Base-by-base conservation (phyloP, 2,113 vertebrate species). In the Pterophyllum scalare region DNA sequence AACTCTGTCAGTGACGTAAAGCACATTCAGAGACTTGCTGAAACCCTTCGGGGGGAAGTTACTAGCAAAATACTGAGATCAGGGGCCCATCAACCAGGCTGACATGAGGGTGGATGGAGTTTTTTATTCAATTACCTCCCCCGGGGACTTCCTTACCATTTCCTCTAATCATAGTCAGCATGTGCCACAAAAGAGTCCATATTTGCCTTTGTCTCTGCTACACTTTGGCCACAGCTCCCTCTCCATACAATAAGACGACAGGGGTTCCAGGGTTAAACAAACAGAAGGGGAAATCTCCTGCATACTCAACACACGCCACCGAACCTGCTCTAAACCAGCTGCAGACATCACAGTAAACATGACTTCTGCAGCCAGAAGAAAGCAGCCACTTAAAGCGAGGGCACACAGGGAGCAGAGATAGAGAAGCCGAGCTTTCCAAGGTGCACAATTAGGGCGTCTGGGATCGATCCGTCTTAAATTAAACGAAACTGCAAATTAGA, bases 221-320 rank as follows among this genome's bases (percentile, higher is more conserved):
- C 24, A 65, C 65, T 72, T 72, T 72, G 65, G 0, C 65, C 28
- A 20, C 20, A 70, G 43, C 13, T 75, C 20, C 35, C 10, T 75
- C 64, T 43, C 62, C 35, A 43, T 56, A 60, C 33, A 7, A 78
- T 65, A 31, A 82, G 38, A 72, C 60, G 85, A 87, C 78, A 70
- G 72, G 56, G 87, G 81, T 83, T 52, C 79, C 20, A 43, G 81
- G 88, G 92, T 91, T 93, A 91, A 88, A 91, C 82, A 87, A 93
- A 93, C 52, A 91, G 43, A 87, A 77, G 75, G 22, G 3, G 40
- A 86, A 85, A 77, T 85, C 52, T 87, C 59, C 80, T 10, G 64
- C 87, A 90, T 82, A 75, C 75, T 89, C 82, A 82, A 90, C 82
- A 70, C 83, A 83, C 77, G 84, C 86, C 59, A 43, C 72, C 65